Percentiles rank a stretch among this genome's conserved stretches.
Evolutionary conservation across 1,140 invertebrate genomes (phyloP).

Genomic region (Chionoecetes opilio): DNA sequence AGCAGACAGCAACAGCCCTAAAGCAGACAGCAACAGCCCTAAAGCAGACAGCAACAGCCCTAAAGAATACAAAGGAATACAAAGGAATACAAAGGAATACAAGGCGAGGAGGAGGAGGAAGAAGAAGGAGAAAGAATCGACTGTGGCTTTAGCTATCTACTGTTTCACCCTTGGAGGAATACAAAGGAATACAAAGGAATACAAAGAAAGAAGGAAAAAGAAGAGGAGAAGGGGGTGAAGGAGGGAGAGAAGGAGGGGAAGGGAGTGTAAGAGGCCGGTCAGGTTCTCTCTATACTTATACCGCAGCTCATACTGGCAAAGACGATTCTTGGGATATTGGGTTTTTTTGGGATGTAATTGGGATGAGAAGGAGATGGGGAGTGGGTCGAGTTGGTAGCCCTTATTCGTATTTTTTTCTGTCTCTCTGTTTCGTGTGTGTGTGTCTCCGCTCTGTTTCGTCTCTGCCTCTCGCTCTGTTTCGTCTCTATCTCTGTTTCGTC

Average conservation of each 20-base stretch:
- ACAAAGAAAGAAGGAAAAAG: background rate
- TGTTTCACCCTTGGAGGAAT: too few relatives aligned
- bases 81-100: too few relatives aligned
- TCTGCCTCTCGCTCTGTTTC: background rate
- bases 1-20: too few relatives aligned
- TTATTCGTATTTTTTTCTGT: background rate
- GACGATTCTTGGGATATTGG: background rate
- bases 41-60: too few relatives aligned
- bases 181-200: too few relatives aligned
- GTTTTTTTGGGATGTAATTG: background rate
- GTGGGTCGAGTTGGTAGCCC: constrained; percentile 33
- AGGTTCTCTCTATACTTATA: constrained; percentile 2
- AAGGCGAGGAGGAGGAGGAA: background rate
- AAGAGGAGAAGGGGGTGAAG: too few relatives aligned
- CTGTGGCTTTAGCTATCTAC: too few relatives aligned
- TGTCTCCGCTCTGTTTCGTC: background rate
- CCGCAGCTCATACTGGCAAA: background rate
- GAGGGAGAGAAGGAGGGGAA: too few relatives aligned
- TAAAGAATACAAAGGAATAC: too few relatives aligned
- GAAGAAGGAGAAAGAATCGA: too few relatives aligned
- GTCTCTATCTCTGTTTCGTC: background rate
- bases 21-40: too few relatives aligned
- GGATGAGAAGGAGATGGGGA: background rate
- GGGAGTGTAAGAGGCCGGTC: too few relatives aligned
- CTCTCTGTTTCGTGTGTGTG: background rate